Evolutionary conservation across 2,797 vertebrate genomes (phyloP).

Genomic region (Chaunax sp.): DNA sequence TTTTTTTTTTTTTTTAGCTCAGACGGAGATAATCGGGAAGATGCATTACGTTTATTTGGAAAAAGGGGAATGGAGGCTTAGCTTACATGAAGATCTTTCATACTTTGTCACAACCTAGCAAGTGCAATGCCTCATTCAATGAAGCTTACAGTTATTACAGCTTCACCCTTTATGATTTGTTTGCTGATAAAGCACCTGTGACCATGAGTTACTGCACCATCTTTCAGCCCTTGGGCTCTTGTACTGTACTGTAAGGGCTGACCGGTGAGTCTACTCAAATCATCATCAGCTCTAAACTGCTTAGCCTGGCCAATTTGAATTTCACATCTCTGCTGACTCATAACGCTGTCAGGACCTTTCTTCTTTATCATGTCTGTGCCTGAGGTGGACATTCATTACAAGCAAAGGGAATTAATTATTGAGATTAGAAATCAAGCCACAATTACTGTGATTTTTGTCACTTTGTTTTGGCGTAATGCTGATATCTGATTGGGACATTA

Average conservation of each 20-base stretch:
- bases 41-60: slow-evolving; percentile 15
- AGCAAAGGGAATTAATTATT: slow-evolving; percentile 74
- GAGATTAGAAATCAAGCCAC: slow-evolving; percentile 60
- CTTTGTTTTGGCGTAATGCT: slow-evolving; percentile 61
- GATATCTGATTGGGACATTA: slow-evolving; percentile 53
- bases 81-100: slow-evolving; percentile 24
- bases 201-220: slow-evolving; percentile 64
- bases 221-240: slow-evolving; percentile 62
- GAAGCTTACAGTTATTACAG: slow-evolving; percentile 39
- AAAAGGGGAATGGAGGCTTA: not conserved
- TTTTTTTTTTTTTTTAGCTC: slow-evolving; percentile 9
- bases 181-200: slow-evolving; percentile 80
- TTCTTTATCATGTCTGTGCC: slow-evolving; percentile 72
- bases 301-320: slow-evolving; percentile 80
- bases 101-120: slow-evolving; percentile 13
- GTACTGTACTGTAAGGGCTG: slow-evolving; percentile 74
- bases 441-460: slow-evolving; percentile 64
- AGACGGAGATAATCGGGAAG: slow-evolving; percentile 1
- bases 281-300: slow-evolving; percentile 80
- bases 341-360: slow-evolving; percentile 80
- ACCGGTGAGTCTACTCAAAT: slow-evolving; percentile 77
- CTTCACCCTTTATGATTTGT: slow-evolving; percentile 54
- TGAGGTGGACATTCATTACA: slow-evolving; percentile 66
- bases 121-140: slow-evolving; percentile 15
- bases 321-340: slow-evolving; percentile 84